Base-by-base conservation (phyloP, 92 coral and sea anemone genomes). In the Parazoanthus swiftii region DNA sequence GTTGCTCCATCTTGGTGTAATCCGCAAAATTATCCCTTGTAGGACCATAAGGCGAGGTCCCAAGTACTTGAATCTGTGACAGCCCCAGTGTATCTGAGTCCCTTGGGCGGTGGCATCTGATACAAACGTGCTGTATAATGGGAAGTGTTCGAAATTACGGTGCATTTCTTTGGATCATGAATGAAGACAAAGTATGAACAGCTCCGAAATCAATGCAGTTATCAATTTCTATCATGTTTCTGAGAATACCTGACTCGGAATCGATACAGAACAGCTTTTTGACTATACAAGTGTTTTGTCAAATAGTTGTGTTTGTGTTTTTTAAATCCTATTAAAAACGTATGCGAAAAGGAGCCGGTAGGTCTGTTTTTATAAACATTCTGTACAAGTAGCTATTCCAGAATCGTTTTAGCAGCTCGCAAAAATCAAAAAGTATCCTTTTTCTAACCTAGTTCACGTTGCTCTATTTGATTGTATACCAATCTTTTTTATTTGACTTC, bases 61-160 rank as follows among this genome's bases (percentile, higher is more conserved):
- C 99, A 77, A 94, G 88, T 14, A 97, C 92, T 88, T 93, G 94
- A 85, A 97, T 94, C 93, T 95, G 99, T 39, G 96, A 93, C 44
- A 97, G 90, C 21, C 99, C 99, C 91, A 97, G 44, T 4, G 92
- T 91, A 70, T 92, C 98, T 0, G 99, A 97, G 89, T 97, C 99
- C 87, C 99, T 92, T 58, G 99, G 99, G 21, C 99, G 94, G 79
- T 93, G 98, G 81, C 96, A 97, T 23, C 94, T 92, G 56, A 97
- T 88, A 56, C 94, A 92, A 54, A 97, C 90, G 74, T 93, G 93
- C 99, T 97, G 85, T 18, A 86, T 38, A 89, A 80, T 26, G 29
- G 77, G 26, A 85, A 85, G 38, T 23, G 54, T 43, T 18, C 50
- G 20, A 16, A 46, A 26, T 21, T 5, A 23, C 25, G 35, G 46